Evolutionary conservation across 2,113 vertebrate genomes (phyloP).

Genomic region (Trinectes maculatus): DNA sequence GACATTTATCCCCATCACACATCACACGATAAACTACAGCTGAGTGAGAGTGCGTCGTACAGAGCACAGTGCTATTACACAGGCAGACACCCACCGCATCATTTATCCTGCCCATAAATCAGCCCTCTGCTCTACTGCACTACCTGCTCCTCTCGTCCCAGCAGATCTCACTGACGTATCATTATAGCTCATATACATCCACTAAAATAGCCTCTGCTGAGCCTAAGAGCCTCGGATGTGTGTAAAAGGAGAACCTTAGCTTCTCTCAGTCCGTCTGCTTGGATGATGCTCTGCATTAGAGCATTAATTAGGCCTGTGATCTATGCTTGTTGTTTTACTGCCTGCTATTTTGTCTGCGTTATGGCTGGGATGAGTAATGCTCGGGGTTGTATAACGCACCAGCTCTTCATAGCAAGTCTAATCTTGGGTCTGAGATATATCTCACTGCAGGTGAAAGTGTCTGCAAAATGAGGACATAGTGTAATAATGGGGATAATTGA

Average conservation of each 20-base stretch:
- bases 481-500: slow-evolving; percentile 67
- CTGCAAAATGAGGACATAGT: slow-evolving; percentile 58
- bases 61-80: slow-evolving; percentile 74
- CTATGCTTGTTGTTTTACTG: slow-evolving; percentile 55
- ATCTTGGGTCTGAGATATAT: slow-evolving; percentile 52
- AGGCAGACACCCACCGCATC: slow-evolving; percentile 78
- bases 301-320: slow-evolving; percentile 58
- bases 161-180: slow-evolving; percentile 75
- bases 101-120: slow-evolving; percentile 80
- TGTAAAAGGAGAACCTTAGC: slow-evolving; percentile 44
- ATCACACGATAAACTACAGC: slow-evolving; percentile 77
- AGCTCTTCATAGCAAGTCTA: slow-evolving; percentile 45
- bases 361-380: slow-evolving; percentile 52
- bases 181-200: slow-evolving; percentile 74
- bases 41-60: slow-evolving; percentile 70
- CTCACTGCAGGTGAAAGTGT: slow-evolving; percentile 55
- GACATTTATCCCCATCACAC: slow-evolving; percentile 79
- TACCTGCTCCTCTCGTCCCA: slow-evolving; percentile 75
- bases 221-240: slow-evolving; percentile 64
- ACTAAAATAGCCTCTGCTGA: slow-evolving; percentile 73
- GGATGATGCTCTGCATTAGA: slow-evolving; percentile 58
- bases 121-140: slow-evolving; percentile 75
- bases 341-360: slow-evolving; percentile 50
- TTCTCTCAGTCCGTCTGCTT: slow-evolving; percentile 48
- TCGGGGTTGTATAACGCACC: slow-evolving; percentile 47